phyloP scores from a whole-genome alignment of 2,113 vertebrate species.

The Epinephelus moara region DNA sequence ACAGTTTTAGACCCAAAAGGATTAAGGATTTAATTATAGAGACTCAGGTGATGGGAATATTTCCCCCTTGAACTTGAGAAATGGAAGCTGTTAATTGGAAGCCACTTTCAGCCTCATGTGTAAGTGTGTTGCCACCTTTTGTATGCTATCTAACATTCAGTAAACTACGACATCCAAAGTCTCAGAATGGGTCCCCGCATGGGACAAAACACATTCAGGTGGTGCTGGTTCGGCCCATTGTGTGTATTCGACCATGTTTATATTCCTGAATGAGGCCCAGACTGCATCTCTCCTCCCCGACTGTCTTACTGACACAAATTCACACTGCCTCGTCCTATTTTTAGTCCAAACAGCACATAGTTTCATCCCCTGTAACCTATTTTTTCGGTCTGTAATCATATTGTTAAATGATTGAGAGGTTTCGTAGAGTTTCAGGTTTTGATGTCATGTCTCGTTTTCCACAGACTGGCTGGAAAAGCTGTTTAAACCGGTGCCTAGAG shows the following conservation, averaged over 20 bases:
- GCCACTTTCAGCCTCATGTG: neutral
- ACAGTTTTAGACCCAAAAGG: neutral
- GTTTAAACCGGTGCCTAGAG: constrained; percentile 16
- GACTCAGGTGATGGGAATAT: constrained; percentile 10
- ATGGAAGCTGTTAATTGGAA: constrained; percentile 27
- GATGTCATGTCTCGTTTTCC: constrained; percentile 41
- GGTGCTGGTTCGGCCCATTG: neutral
- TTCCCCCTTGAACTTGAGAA: constrained; percentile 31
- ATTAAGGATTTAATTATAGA: neutral
- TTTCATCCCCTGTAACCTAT: constrained; percentile 34
- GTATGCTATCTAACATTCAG: neutral
- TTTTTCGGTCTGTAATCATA: constrained; percentile 44
- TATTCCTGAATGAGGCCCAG: constrained; percentile 37
- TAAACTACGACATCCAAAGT: neutral
- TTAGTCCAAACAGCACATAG: constrained; percentile 48
- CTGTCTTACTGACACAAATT: constrained; percentile 71
- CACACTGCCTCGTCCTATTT: constrained; percentile 53
- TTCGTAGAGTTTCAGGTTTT: constrained; percentile 18
- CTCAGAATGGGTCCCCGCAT: neutral
- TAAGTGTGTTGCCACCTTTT: constrained; percentile 20
- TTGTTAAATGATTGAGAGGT: constrained; percentile 58
- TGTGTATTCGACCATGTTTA: neutral
- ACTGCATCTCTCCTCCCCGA: constrained; percentile 18
- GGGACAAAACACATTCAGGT: neutral
- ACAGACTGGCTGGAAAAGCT: constrained; percentile 30